Conservation (phyloP, 2,113 vertebrate genomes). For the Solenodon paradoxus region DNA sequence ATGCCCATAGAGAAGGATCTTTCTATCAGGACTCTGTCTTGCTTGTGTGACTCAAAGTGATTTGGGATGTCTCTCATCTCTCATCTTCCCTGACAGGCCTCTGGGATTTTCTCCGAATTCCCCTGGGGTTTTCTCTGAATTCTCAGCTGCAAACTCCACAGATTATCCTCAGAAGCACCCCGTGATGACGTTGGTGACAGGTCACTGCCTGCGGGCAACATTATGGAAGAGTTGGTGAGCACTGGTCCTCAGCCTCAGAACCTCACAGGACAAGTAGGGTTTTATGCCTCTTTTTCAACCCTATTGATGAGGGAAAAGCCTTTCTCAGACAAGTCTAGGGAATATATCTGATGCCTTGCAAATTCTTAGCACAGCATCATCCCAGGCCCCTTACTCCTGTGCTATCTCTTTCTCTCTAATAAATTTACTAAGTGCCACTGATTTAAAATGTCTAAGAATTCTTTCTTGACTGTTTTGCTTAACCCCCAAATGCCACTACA, state of each 20-base stretch:
- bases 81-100: no score
- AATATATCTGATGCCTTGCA: no score
- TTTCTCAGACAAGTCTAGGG: no score
- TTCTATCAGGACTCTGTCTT: constrained; percentile 26
- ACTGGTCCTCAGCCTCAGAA: neutral
- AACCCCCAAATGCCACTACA: no score
- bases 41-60: neutral
- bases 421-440: no score
- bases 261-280: neutral
- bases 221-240: constrained; percentile 43
- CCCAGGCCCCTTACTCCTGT: no score
- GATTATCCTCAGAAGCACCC: neutral
- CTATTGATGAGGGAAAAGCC: neutral
- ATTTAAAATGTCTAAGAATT: no score
- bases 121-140: neutral
- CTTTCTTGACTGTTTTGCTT: no score
- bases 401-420: no score
- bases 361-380: no score
- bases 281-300: neutral
- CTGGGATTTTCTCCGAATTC: neutral
- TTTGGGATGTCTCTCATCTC: no score
- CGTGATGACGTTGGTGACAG: neutral
- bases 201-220: neutral
- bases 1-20: neutral
- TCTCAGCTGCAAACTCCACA: neutral